A percentile compares a stretch with the other conserved stretches of the same genome.
phyloP scores from a whole-genome alignment of 37 sponge, comb jelly and placozoan genomes.

The Halichondria panicea region DNA sequence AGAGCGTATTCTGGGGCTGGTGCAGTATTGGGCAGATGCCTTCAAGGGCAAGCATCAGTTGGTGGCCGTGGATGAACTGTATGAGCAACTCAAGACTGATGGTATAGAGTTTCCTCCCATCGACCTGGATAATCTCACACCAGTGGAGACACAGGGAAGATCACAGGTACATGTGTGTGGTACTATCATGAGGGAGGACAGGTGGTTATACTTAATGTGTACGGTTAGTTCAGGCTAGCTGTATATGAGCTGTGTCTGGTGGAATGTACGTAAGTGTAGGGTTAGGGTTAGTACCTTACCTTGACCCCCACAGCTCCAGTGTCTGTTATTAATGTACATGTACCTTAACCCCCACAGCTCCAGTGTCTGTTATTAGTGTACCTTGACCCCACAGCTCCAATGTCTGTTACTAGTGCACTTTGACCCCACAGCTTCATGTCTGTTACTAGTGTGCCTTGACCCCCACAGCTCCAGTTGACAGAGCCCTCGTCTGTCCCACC shows the following conservation, averaged over 20 bases:
- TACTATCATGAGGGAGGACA: background rate
- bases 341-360: background rate
- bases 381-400: background rate
- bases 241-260: background rate
- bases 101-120: slow-evolving; percentile 95
- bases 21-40: slow-evolving; percentile 94
- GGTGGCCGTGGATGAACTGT: slow-evolving; percentile 65
- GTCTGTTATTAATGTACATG: background rate
- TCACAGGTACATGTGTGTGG: too few species aligned
- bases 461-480: background rate
- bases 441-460: background rate
- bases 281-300: background rate
- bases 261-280: background rate
- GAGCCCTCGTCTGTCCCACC: background rate
- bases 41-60: slow-evolving; percentile 83
- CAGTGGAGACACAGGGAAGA: slow-evolving; percentile 80
- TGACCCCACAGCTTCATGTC: background rate
- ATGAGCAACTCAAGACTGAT: slow-evolving; percentile 76
- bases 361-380: background rate
- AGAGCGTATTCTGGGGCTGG: slow-evolving; percentile 80
- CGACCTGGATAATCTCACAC: slow-evolving; percentile 88
- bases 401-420: background rate
- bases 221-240: slow-evolving; percentile 14
- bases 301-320: background rate
- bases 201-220: too few species aligned